These are phyloP conservation scores for Syngnathus typhle DNA, from an alignment of 2,113 vertebrate genomes.

Conservation along the genomic window DNA sequence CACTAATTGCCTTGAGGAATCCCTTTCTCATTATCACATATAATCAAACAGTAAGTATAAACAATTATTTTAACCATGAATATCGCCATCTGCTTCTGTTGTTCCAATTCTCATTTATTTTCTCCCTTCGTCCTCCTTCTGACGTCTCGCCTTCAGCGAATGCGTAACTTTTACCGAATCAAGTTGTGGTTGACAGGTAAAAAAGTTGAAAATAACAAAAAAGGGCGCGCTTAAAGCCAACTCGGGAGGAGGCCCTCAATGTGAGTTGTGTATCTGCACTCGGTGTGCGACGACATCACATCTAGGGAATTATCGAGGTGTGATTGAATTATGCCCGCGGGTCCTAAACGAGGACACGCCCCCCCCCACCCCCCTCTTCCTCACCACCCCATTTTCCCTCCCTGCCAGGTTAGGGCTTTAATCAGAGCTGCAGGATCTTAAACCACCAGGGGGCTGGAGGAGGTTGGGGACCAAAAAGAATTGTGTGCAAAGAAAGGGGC, in stretches of 20 bases:
- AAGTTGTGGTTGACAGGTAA: slow-evolving; percentile 46
- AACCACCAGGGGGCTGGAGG: slow-evolving; percentile 41
- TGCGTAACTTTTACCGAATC: slow-evolving; percentile 58
- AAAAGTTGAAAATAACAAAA: slow-evolving; percentile 21
- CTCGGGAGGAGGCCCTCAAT: slow-evolving; percentile 52
- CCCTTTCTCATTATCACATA: slow-evolving; percentile 68
- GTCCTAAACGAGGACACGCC: slow-evolving; percentile 38
- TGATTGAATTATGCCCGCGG: slow-evolving; percentile 58
- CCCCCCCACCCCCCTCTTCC: slow-evolving; percentile 10
- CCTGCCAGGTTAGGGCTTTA: slow-evolving; percentile 38
- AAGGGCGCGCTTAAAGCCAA: slow-evolving; percentile 44
- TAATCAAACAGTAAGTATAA: slow-evolving; percentile 72
- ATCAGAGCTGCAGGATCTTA: slow-evolving; percentile 47
- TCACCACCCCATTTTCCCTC: slow-evolving; percentile 19
- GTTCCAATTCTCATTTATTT: slow-evolving; percentile 32
- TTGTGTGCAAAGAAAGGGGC: slow-evolving; percentile 8
- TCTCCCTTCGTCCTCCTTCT: background rate
- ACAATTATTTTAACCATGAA: slow-evolving; percentile 66
- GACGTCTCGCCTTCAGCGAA: slow-evolving; percentile 36
- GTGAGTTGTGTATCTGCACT: slow-evolving; percentile 45
- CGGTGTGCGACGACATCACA: slow-evolving; percentile 32
- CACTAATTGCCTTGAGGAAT: slow-evolving; percentile 70
- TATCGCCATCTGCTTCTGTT: slow-evolving; percentile 68
- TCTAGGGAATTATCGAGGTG: slow-evolving; percentile 61
- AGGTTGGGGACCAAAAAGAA: background rate